These are phyloP conservation scores for Pollicipes pollicipes DNA, from an alignment of 1,140 invertebrate genomes.

Conservation along the genomic window DNA sequence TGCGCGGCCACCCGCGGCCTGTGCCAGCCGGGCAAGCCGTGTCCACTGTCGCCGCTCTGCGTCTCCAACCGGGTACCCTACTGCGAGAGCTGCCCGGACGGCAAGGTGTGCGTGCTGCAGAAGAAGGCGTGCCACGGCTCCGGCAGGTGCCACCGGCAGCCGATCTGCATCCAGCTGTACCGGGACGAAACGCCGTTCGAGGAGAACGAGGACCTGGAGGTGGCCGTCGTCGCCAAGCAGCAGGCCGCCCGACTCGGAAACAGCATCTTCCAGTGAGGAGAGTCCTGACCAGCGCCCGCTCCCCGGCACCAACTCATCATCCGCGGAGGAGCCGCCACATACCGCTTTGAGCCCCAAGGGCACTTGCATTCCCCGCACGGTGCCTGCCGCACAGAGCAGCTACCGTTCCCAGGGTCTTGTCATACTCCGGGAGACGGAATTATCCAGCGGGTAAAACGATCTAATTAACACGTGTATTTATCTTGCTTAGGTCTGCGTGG, in stretches of 20 bases:
- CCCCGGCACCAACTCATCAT: too few relatives aligned
- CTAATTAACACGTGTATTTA: conserved; percentile 2
- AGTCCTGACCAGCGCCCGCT: too few relatives aligned
- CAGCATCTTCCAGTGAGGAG: neutral
- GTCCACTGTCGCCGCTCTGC: neutral
- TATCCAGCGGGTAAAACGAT: neutral
- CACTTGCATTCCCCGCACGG: too few relatives aligned
- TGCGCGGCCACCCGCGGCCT: neutral
- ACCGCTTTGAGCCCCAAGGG: too few relatives aligned
- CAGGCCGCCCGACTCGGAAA: neutral
- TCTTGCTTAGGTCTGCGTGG: neutral
- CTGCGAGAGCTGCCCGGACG: neutral
- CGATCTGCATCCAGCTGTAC: conserved; percentile 3
- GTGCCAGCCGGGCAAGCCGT: neutral
- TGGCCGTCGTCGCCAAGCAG: neutral
- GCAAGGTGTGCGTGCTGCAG: conserved; percentile 1
- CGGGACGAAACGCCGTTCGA: conserved; percentile 4
- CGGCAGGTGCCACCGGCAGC: neutral
- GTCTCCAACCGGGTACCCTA: neutral
- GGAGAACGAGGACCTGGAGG: conserved; percentile 2
- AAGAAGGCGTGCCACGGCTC: neutral
- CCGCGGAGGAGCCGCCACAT: too few relatives aligned
- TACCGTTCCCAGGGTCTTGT: too few relatives aligned
- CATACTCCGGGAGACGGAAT: too few relatives aligned
- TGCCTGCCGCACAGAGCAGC: too few relatives aligned